Evolutionary conservation across 2,113 vertebrate species (phyloP).

Genomic region (Sturnus vulgaris): DNA sequence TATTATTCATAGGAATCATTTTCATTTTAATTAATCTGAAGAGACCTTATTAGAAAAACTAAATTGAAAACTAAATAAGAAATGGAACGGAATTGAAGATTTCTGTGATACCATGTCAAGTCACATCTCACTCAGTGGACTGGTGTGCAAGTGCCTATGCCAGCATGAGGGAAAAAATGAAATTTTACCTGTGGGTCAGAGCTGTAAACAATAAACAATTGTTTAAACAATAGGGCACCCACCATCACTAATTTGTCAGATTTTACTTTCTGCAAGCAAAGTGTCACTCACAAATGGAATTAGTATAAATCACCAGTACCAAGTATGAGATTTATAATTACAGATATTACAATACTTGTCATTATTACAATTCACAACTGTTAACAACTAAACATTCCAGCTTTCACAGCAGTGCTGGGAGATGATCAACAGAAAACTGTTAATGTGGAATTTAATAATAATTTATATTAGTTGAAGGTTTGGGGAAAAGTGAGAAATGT

Average conservation of each 20-base stretch:
- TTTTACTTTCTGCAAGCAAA: not conserved
- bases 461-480: not conserved
- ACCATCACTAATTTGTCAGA: not conserved
- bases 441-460: not conserved
- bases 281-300: not conserved
- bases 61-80: not conserved
- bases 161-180: not conserved
- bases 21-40: not conserved
- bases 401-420: not conserved
- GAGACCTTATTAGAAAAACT: not conserved
- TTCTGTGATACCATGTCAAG: not conserved
- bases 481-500: not conserved
- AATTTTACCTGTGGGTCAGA: not conserved
- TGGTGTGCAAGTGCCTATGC: not conserved
- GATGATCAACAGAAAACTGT: not conserved
- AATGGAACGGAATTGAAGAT: not conserved
- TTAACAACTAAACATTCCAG: not conserved
- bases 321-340: not conserved
- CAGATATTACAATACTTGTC: not conserved
- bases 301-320: not conserved
- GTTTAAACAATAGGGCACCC: not conserved
- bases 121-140: not conserved
- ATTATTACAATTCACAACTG: not conserved
- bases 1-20: not conserved
- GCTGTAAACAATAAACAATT: not conserved